Percentiles rank a stretch among this genome's conserved stretches.
Evolutionary conservation across 2,797 vertebrate genomes (phyloP).

Genomic region (Alectoris magna): DNA sequence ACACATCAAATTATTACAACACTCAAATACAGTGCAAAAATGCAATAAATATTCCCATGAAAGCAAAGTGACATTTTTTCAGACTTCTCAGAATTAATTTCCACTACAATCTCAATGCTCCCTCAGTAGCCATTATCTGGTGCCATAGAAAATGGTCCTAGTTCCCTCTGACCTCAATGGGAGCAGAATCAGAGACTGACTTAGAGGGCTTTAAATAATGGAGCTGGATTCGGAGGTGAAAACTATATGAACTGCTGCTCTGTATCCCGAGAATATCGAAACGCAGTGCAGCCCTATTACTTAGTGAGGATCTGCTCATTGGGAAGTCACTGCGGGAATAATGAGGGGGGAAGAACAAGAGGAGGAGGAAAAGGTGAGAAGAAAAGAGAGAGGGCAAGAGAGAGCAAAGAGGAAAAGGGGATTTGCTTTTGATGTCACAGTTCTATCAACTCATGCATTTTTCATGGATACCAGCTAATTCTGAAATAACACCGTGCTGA

Average conservation of each 20-base stretch:
- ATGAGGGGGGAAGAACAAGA: conserved; percentile 61
- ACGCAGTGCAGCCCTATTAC: not conserved
- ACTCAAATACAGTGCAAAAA: not conserved
- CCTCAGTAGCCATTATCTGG: not conserved
- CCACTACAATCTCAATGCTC: not conserved
- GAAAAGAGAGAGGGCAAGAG: conserved; percentile 53
- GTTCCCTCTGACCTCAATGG: not conserved
- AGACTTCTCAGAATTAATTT: conserved; percentile 23
- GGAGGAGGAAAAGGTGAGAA: conserved; percentile 66
- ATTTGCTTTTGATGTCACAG: conserved; percentile 69
- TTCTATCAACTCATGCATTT: conserved; percentile 73
- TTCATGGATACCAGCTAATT: conserved; percentile 59
- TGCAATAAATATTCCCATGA: not conserved
- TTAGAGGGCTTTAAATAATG: not conserved
- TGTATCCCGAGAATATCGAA: conserved; percentile 12
- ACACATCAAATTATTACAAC: not conserved
- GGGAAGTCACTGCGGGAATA: conserved; percentile 28
- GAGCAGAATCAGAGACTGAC: not conserved
- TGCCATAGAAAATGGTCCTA: not conserved
- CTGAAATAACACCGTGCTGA: conserved; percentile 55
- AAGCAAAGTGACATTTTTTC: not conserved
- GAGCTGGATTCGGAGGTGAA: not conserved
- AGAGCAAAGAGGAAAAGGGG: conserved; percentile 33
- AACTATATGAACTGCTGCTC: conserved; percentile 9
- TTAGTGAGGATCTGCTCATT: conserved; percentile 31